These are phyloP conservation scores for Leptinotarsa rubiginosa DNA, from an alignment of 2,888 invertebrate genomes.

Conservation along the genomic window DNA sequence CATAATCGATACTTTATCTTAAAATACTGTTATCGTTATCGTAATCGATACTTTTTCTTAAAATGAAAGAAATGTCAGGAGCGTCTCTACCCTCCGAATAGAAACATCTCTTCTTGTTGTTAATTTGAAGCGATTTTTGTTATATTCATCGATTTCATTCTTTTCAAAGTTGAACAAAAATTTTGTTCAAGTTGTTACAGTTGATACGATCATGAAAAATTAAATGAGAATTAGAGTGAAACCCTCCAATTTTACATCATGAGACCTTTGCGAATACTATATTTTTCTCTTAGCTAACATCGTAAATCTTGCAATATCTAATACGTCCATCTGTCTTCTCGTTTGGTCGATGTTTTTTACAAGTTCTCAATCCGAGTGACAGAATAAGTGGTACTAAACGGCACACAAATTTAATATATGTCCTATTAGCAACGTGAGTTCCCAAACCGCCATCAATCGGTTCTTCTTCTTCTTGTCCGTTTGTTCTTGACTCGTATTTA, in stretches of 20 bases:
- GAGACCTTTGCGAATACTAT: not conserved
- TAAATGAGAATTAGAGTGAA: not conserved
- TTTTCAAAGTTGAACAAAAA: no score
- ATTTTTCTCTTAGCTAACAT: not conserved
- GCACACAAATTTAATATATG: conserved; percentile 59
- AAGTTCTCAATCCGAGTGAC: conserved; percentile 42
- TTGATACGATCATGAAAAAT: no score
- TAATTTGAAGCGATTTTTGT: no score
- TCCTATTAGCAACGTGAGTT: conserved; percentile 58
- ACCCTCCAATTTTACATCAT: not conserved
- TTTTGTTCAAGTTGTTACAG: no score
- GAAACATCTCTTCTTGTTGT: no score
- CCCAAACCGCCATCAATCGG: conserved; percentile 57
- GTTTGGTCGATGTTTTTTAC: conserved; percentile 34
- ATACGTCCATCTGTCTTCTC: conserved; percentile 34
- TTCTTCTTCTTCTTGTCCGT: conserved; percentile 45
- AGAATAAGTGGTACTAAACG: conserved; percentile 55
- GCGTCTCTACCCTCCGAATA: no score
- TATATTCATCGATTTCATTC: no score
- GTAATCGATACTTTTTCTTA: no score
- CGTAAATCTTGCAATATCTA: conserved; percentile 34
- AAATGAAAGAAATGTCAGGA: no score
- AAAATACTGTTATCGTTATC: no score
- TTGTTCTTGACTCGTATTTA: conserved; percentile 47
- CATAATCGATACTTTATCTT: no score